Evolutionary conservation across 2,113 vertebrate genomes (phyloP), one percentile per base, ranked within the genome.

Genomic region (Cyphomyrus plagiostoma): DNA sequence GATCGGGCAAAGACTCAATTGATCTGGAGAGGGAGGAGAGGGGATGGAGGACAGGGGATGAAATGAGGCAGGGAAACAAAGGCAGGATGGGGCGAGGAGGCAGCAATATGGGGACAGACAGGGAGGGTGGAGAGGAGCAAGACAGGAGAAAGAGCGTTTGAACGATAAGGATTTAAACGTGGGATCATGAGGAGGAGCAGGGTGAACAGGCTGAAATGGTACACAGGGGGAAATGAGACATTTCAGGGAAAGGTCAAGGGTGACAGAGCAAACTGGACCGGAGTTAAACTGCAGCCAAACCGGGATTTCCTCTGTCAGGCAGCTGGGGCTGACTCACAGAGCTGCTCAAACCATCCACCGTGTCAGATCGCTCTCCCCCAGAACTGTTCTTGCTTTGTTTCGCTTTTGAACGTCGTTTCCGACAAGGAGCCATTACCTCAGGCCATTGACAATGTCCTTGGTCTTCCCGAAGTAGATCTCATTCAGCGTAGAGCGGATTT

Each of bases 401-500:
- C 1, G 70, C 30, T 66, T 26, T 4, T 70, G 9, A 11, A 30
- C 62, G 10, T 3, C 15, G 3, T 19, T 35, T 17, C 35, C 15
- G 15, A 80, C 74, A 42, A 80, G 74, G 35, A 80, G 35, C 10
- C 0, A 19, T 3, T 97, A 99, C 98, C 98, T 99, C 93, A 99
- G 96, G 91, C 98, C 98, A 8, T 99, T 99, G 91, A 99, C 98
- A 9, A 99, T 99, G 95, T 99, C 98, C 97, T 99, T 99, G 91
- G 98, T 99, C 93, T 99, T 99, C 86, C 98, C 97, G 93, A 99
- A 99, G 95, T 99, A 99, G 94, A 99, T 99, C 96, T 99, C 98
- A 23, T 99, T 99, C 96, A 99, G 97, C 35, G 98, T 99, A 96
- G 98, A 99, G 94, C 98, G 97, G 95, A 99, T 99, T 96, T 99